Evolutionary conservation across 2,797 vertebrate genomes (phyloP).

Genomic region (Pseudomugil tenellus): DNA sequence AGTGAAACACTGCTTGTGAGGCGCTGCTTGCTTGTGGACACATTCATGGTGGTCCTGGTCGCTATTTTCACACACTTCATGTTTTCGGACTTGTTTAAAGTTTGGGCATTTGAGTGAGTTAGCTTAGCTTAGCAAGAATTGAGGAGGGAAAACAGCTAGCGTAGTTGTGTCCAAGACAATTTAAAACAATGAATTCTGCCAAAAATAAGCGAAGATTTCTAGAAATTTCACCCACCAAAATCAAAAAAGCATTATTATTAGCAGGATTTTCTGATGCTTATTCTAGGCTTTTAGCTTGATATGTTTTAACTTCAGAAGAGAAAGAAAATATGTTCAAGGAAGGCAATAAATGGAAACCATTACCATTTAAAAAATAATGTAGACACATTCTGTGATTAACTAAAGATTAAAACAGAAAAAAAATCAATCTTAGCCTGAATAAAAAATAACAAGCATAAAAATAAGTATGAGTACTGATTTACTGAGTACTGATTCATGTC

Average conservation of each 20-base stretch:
- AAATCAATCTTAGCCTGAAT: too few species aligned
- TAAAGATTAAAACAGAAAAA: too few species aligned
- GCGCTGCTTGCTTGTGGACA: too few species aligned
- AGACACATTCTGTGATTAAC: not conserved
- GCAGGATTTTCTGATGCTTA: not conserved
- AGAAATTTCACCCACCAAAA: not conserved
- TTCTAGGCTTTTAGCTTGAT: constrained; percentile 1
- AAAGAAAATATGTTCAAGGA: not conserved
- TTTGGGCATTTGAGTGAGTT: not conserved
- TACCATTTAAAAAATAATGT: too few species aligned
- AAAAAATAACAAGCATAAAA: not conserved
- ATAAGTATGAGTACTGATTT: not conserved
- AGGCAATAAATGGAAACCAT: not conserved
- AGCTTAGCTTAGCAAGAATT: not conserved
- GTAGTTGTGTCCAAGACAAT: not conserved
- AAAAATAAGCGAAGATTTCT: not conserved
- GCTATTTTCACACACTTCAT: too few species aligned
- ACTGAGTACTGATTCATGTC: not conserved
- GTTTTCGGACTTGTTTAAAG: too few species aligned
- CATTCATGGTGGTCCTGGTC: too few species aligned
- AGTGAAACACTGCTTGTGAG: too few species aligned
- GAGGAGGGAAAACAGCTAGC: not conserved
- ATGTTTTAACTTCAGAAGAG: not conserved
- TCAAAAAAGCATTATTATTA: not conserved
- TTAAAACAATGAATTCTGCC: not conserved